These are phyloP conservation scores for Pterobdella sp. DNA, from an alignment of 2,888 invertebrate genomes.

Conservation along the genomic window DNA sequence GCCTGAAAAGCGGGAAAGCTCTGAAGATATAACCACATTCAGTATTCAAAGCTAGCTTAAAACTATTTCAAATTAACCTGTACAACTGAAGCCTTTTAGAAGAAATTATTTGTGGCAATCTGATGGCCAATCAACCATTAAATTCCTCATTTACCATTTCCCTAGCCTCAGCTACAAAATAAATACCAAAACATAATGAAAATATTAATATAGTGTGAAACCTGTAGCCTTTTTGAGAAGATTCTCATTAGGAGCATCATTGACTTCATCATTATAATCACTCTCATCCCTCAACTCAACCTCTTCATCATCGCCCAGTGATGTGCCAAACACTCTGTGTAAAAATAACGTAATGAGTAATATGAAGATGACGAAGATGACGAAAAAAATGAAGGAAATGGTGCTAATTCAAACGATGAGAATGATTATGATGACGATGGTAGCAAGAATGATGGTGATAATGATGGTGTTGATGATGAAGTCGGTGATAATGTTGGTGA, in stretches of 20 bases:
- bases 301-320: constrained; percentile 43
- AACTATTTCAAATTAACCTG: no score
- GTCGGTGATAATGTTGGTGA: no score
- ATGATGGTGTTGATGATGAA: no score
- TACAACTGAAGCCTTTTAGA: not conserved
- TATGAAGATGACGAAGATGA: no score
- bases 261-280: constrained; percentile 18
- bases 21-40: no score
- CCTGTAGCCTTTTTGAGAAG: constrained; percentile 27
- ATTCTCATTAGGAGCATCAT: constrained; percentile 3
- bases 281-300: constrained; percentile 27
- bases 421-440: no score
- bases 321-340: constrained; percentile 44
- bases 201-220: constrained; percentile 7
- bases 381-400: no score
- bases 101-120: not conserved
- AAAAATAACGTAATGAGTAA: not conserved
- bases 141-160: not conserved
- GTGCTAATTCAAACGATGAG: no score
- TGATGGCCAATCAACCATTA: no score
- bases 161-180: not conserved
- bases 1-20: no score
- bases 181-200: not conserved
- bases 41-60: no score
- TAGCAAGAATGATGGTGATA: no score